A percentile compares a stretch with the other conserved stretches of the same genome.
Evolutionary conservation across 1,140 invertebrate genomes (phyloP).

Genomic region (Bicyclus anynana): DNA sequence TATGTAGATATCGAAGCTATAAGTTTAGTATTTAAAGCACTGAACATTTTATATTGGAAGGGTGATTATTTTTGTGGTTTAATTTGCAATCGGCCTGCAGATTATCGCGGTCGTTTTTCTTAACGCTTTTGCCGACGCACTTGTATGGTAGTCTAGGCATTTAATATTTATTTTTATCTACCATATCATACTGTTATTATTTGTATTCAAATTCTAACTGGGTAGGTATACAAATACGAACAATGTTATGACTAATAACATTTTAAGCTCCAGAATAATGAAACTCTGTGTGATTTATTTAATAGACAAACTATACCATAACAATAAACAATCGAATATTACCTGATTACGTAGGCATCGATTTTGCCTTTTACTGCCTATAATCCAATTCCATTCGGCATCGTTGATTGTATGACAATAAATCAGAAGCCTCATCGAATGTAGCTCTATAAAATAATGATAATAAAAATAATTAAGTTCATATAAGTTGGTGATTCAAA

Average conservation of each 20-base stretch:
- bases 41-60: conserved; percentile 50
- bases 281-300: not conserved
- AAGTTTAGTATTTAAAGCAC: conserved; percentile 52
- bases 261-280: not conserved
- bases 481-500: not conserved
- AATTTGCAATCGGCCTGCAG: conserved; percentile 47
- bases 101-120: conserved; percentile 37
- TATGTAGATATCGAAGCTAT: conserved; percentile 49
- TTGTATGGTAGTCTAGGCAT: conserved; percentile 12
- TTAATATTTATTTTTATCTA: conserved; percentile 15
- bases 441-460: not conserved
- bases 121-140: conserved; percentile 9
- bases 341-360: conserved; percentile 33
- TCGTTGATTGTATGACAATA: too few species aligned
- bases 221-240: too few species aligned
- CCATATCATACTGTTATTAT: not conserved
- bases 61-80: conserved; percentile 68
- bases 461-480: not conserved
- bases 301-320: not conserved
- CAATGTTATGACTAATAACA: too few species aligned
- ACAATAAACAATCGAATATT: conserved; percentile 26
- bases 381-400: conserved; percentile 24
- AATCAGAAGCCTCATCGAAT: not conserved
- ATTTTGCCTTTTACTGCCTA: conserved; percentile 33
- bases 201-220: too few species aligned